Evolutionary conservation across 2,888 invertebrate species (phyloP).

Genomic region (Perithous albicinctus): DNA sequence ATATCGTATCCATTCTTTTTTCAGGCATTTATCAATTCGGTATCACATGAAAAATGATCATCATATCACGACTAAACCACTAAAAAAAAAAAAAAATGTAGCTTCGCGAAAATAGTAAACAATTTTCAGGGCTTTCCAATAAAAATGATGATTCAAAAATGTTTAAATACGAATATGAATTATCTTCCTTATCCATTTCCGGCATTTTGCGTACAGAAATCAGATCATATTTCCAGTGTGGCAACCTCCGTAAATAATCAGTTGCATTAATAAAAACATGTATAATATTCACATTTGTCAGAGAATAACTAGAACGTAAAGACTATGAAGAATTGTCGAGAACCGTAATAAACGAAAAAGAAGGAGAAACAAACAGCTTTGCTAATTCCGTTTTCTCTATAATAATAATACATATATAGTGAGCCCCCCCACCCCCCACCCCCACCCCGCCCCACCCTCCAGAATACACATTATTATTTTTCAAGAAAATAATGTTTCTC

Average conservation of each 20-base stretch:
- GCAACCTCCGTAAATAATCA: neutral
- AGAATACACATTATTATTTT: conserved; percentile 18
- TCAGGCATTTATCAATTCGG: no score
- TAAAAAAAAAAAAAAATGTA: no score
- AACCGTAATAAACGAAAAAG: conserved; percentile 43
- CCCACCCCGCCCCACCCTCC: no score
- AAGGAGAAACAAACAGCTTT: conserved; percentile 23
- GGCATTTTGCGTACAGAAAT: neutral
- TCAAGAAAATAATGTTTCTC: conserved; percentile 76
- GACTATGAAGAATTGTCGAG: conserved; percentile 24
- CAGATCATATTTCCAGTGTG: no score
- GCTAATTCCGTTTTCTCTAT: conserved; percentile 35
- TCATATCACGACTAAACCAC: no score
- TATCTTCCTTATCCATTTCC: neutral
- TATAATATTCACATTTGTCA: conserved; percentile 47
- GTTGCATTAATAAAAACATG: neutral
- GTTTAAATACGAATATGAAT: neutral
- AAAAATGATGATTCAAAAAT: no score
- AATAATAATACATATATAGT: conserved; percentile 15
- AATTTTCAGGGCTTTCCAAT: no score
- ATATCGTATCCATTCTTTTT: no score
- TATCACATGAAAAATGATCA: no score
- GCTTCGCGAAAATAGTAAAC: no score
- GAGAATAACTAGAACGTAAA: conserved; percentile 55
- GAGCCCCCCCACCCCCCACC: no score